These are phyloP conservation scores for Labeo catla DNA, from an alignment of 2,113 vertebrate species.

Conservation along the genomic window DNA sequence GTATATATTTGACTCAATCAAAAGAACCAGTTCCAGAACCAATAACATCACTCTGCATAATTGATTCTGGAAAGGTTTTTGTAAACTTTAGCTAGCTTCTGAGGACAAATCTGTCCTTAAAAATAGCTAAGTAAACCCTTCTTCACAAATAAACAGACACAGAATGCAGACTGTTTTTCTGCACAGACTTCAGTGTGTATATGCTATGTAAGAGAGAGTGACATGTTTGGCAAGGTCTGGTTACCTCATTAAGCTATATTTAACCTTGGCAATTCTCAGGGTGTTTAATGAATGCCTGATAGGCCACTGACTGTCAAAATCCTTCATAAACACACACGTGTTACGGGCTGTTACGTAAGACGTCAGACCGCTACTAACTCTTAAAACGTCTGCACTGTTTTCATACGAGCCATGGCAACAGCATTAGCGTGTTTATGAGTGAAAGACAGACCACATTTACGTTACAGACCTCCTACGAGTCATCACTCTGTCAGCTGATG, in stretches of 20 bases:
- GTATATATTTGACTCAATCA: background rate
- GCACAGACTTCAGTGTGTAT: background rate
- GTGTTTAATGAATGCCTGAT: constrained; percentile 46
- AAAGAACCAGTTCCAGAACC: background rate
- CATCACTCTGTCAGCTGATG: background rate
- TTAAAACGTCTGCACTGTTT: background rate
- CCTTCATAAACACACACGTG: constrained; percentile 44
- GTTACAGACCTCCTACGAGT: background rate
- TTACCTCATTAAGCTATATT: constrained; percentile 68
- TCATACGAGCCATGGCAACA: constrained; percentile 11
- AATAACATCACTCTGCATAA: background rate
- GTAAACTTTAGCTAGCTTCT: background rate
- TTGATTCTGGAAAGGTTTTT: background rate
- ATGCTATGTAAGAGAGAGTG: constrained; percentile 28
- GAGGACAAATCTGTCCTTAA: background rate
- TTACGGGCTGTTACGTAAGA: constrained; percentile 20
- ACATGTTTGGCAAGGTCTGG: constrained; percentile 55
- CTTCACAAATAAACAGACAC: background rate
- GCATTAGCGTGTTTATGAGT: background rate
- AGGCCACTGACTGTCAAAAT: constrained; percentile 14
- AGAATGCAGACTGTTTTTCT: background rate
- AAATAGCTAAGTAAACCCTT: background rate
- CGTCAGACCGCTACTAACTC: background rate
- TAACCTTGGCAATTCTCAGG: constrained; percentile 42
- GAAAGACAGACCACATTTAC: background rate